These are phyloP conservation scores for Drosophila austrosaltans DNA, from an alignment of 2,888 invertebrate genomes.

Conservation along the genomic window DNA sequence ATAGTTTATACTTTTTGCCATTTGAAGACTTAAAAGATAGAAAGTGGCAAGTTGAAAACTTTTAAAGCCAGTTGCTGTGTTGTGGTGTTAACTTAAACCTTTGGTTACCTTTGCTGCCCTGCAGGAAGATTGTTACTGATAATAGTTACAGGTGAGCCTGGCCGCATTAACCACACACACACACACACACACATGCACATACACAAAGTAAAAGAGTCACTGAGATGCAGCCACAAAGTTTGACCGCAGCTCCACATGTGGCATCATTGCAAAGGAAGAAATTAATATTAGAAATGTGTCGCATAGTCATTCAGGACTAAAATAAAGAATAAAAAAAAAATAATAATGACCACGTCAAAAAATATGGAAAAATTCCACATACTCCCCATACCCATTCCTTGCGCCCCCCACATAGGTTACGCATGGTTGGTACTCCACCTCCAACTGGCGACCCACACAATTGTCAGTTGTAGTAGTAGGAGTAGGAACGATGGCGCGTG, in stretches of 20 bases:
- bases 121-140: background rate
- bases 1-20: no score
- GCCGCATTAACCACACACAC: background rate
- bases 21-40: no score
- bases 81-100: background rate
- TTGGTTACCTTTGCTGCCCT: background rate
- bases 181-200: background rate
- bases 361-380: constrained; percentile 50
- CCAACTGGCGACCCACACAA: constrained; percentile 15
- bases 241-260: constrained; percentile 26
- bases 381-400: background rate
- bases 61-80: background rate
- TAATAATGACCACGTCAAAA: constrained; percentile 35
- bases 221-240: constrained; percentile 15
- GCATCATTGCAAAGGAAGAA: constrained; percentile 17
- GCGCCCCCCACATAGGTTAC: no score
- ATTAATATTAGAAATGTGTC: constrained; percentile 67
- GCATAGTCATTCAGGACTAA: background rate
- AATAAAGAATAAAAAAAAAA: constrained; percentile 8
- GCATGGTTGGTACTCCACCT: background rate
- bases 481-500: constrained; percentile 46
- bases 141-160: background rate
- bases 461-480: no score
- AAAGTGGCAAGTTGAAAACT: background rate
- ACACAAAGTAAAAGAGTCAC: background rate